Evolutionary conservation across 2,888 invertebrate genomes (phyloP).

Genomic region (Cynaeus angustus): DNA sequence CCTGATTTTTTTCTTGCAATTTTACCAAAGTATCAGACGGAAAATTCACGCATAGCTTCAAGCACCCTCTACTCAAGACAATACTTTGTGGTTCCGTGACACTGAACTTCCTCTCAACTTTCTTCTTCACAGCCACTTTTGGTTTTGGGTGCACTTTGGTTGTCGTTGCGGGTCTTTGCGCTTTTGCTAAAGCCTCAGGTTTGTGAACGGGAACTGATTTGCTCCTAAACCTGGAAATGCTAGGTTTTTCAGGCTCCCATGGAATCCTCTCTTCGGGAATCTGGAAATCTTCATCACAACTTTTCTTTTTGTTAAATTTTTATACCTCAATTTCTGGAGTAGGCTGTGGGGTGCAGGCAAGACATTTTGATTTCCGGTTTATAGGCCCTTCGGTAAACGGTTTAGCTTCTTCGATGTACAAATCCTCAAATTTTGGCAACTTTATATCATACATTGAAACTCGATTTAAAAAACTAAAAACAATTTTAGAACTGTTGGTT

Average conservation of each 20-base stretch:
- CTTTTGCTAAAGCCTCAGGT: conserved; percentile 25
- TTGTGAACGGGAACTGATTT: conserved; percentile 61
- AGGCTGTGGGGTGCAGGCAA: conserved; percentile 57
- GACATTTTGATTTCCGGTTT: conserved; percentile 54
- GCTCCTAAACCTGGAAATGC: conserved; percentile 59
- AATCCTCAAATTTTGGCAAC: conserved; percentile 48
- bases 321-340: conserved; percentile 38
- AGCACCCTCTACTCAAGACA: conserved; percentile 65
- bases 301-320: not conserved
- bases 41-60: conserved; percentile 68
- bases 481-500: not conserved
- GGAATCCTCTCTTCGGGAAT: conserved; percentile 70
- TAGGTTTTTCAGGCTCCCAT: conserved; percentile 68
- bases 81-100: conserved; percentile 63
- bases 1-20: conserved; percentile 62
- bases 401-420: conserved; percentile 48
- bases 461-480: conserved; percentile 41
- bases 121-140: conserved; percentile 26
- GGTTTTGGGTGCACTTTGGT: not conserved
- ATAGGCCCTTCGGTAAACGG: not conserved
- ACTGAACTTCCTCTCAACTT: conserved; percentile 32
- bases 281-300: conserved; percentile 54
- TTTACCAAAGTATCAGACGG: conserved; percentile 68
- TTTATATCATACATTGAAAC: conserved; percentile 53
- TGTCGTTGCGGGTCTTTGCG: conserved; percentile 34